phyloP scores from a whole-genome alignment of 2,888 invertebrate genomes.

The Listrodromus nycthemerus region DNA sequence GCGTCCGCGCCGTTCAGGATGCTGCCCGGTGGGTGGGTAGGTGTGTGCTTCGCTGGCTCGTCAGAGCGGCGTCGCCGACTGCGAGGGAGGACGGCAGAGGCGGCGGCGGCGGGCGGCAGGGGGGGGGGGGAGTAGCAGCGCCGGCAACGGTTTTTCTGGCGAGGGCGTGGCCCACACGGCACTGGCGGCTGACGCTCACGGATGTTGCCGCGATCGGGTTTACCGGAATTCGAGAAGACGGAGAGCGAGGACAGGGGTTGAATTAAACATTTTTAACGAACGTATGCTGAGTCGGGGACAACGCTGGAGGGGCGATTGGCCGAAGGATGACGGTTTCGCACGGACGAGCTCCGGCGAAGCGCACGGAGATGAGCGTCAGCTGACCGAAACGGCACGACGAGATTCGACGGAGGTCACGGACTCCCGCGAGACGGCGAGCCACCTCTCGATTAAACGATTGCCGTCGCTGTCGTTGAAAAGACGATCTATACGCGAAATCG shows the following conservation, averaged over 20 bases:
- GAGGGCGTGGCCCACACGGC: slow-evolving; percentile 80
- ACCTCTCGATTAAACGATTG: no score
- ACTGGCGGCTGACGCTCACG: slow-evolving; percentile 59
- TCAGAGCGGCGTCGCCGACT: slow-evolving; percentile 75
- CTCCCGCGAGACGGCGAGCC: slow-evolving; percentile 10
- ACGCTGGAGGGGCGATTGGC: no score
- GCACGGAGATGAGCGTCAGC: slow-evolving; percentile 23
- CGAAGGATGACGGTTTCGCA: not conserved
- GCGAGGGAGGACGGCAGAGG: not conserved
- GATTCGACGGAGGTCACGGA: slow-evolving; percentile 63
- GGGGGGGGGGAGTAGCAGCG: slow-evolving; percentile 68
- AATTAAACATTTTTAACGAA: no score
- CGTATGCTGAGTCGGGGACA: no score
- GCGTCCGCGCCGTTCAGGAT: slow-evolving; percentile 41
- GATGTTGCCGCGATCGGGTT: slow-evolving; percentile 1
- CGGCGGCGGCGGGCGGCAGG: not conserved
- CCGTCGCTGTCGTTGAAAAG: no score
- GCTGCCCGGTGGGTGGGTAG: slow-evolving; percentile 63
- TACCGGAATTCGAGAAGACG: not conserved
- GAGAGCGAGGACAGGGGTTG: not conserved
- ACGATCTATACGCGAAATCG: no score
- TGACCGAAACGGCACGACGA: slow-evolving; percentile 23
- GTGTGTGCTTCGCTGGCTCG: slow-evolving; percentile 66
- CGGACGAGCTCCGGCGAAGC: not conserved
- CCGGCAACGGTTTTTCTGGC: slow-evolving; percentile 76